These are phyloP conservation scores for Odiellus spinosus DNA, from an alignment of 2,888 invertebrate genomes.

Conservation along the genomic window DNA sequence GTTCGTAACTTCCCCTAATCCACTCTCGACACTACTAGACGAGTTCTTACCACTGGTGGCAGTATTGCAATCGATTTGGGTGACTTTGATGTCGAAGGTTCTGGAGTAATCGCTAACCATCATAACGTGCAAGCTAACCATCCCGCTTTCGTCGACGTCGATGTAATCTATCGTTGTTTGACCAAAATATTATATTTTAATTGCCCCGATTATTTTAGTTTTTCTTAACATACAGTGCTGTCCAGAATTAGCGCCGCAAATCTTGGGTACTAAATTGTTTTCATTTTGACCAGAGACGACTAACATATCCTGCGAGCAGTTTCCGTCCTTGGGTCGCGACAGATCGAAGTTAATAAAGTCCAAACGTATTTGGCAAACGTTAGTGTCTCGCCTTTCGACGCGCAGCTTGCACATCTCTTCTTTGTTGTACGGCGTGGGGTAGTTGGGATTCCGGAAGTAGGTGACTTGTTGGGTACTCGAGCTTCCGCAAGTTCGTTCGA, in stretches of 20 bases:
- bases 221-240: slow-evolving; percentile 23
- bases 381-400: slow-evolving; percentile 17
- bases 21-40: no score
- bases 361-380: slow-evolving; percentile 21
- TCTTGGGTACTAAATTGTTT: slow-evolving; percentile 21
- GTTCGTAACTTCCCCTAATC: no score
- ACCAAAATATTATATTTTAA: no score
- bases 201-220: no score
- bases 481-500: slow-evolving; percentile 21
- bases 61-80: slow-evolving; percentile 20
- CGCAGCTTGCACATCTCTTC: slow-evolving; percentile 16
- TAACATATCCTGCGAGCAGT: slow-evolving; percentile 22
- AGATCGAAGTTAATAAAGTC: slow-evolving; percentile 21
- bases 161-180: slow-evolving; percentile 20
- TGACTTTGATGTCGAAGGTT: slow-evolving; percentile 21
- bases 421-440: slow-evolving; percentile 16
- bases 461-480: slow-evolving; percentile 17
- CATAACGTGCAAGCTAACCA: slow-evolving; percentile 18
- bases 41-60: slow-evolving; percentile 14
- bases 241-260: slow-evolving; percentile 22
- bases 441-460: slow-evolving; percentile 22
- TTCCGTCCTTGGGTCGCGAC: slow-evolving; percentile 21
- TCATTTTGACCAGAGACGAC: slow-evolving; percentile 21
- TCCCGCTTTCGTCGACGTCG: slow-evolving; percentile 20
- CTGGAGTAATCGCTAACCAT: slow-evolving; percentile 18